phyloP scores from a whole-genome alignment of 2,797 vertebrate genomes.

The Pseudomugil tenellus region DNA sequence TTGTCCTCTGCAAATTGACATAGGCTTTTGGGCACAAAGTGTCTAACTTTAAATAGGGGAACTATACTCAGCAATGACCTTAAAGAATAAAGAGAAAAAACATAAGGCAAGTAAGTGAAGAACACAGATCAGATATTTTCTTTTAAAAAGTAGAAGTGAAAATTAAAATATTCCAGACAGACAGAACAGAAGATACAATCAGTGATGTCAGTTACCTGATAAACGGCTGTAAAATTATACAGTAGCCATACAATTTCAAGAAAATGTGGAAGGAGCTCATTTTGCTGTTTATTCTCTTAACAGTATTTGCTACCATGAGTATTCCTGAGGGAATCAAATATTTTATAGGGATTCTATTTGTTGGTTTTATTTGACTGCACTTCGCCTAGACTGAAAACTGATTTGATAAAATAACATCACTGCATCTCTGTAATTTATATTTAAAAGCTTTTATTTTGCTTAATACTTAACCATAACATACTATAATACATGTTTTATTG shows the following conservation, averaged over 20 bases:
- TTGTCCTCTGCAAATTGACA: no score
- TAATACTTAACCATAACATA: no score
- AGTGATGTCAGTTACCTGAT: slow-evolving; percentile 34
- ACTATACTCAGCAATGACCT: neutral
- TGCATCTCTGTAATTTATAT: neutral
- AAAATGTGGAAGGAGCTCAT: neutral
- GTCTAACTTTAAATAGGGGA: no score
- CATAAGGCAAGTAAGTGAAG: neutral
- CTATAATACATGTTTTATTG: no score
- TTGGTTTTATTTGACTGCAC: neutral
- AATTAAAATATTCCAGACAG: slow-evolving; percentile 13
- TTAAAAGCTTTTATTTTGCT: neutral
- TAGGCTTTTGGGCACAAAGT: no score
- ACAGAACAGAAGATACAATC: slow-evolving; percentile 11
- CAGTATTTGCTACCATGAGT: neutral
- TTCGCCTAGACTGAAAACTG: neutral
- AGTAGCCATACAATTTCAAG: neutral
- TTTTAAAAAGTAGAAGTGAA: slow-evolving; percentile 32
- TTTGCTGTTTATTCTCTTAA: neutral
- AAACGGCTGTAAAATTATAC: slow-evolving; percentile 28
- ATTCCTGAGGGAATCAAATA: neutral
- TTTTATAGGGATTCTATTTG: neutral
- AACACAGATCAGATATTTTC: slow-evolving; percentile 18
- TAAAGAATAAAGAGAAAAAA: neutral
- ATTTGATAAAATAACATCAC: neutral